Conservation (phyloP, 2,797 vertebrate species). For the Propithecus perrieri region DNA sequence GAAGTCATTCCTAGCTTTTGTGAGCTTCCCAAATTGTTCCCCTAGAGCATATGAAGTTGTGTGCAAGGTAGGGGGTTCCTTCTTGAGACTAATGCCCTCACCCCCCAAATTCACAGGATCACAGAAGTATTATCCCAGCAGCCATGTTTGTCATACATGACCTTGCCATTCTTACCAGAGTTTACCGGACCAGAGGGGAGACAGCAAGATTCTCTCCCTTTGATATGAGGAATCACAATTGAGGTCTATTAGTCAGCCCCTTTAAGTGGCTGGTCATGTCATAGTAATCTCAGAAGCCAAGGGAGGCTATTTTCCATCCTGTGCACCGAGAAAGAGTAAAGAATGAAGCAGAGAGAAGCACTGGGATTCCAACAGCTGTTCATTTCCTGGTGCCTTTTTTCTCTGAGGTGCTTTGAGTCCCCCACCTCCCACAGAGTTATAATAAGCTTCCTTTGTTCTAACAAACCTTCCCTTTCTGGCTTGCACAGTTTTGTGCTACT, state of each 20-base stretch:
- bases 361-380: not conserved
- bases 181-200: not conserved
- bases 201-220: not conserved
- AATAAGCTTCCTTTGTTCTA: conserved; percentile 5
- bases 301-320: not conserved
- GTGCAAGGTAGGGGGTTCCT: not conserved
- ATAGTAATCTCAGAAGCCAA: not conserved
- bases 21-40: not conserved
- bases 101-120: not conserved
- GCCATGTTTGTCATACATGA: not conserved
- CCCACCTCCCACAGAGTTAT: not conserved
- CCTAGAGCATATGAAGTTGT: not conserved
- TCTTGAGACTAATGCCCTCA: not conserved
- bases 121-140: not conserved
- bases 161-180: not conserved
- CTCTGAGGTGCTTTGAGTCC: not conserved
- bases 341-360: not conserved
- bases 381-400: not conserved
- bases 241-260: not conserved
- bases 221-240: not conserved
- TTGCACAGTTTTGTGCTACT: not conserved
- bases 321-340: not conserved
- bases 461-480: not conserved
- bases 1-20: not conserved
- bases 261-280: not conserved